Conservation (phyloP, 1,140 invertebrate genomes). For the Nixonia krombeini region DNA sequence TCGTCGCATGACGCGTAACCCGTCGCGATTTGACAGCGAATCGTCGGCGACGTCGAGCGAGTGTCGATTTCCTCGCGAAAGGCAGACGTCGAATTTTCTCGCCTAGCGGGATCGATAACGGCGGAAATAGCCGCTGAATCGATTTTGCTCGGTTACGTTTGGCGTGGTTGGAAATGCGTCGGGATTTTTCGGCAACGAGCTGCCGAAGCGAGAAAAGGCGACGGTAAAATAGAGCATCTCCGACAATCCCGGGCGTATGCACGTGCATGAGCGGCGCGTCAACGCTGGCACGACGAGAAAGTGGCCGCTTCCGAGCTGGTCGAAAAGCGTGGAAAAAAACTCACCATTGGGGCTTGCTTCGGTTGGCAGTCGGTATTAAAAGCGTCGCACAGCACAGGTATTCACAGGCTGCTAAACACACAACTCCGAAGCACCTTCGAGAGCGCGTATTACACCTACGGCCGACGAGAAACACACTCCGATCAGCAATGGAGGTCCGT, state of each 20-base stretch:
- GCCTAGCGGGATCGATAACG: conserved; percentile 36
- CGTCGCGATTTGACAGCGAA: conserved; percentile 5
- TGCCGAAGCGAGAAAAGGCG: background rate
- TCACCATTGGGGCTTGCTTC: background rate
- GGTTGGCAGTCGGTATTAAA: background rate
- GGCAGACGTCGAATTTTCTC: conserved; percentile 26
- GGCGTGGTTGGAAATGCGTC: conserved; percentile 17
- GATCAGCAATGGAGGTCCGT: conserved; percentile 65
- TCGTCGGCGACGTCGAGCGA: background rate
- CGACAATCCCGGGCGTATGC: background rate
- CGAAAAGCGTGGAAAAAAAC: background rate
- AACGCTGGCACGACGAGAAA: background rate
- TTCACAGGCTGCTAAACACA: background rate
- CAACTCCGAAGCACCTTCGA: conserved; percentile 12
- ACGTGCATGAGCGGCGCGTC: conserved; percentile 1
- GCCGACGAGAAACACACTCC: conserved; percentile 63
- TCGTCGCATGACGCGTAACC: conserved; percentile 7
- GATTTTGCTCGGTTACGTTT: conserved; percentile 39
- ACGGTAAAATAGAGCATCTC: background rate
- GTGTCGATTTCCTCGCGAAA: conserved; percentile 1
- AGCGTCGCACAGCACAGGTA: background rate
- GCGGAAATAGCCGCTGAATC: conserved; percentile 47
- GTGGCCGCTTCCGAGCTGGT: background rate
- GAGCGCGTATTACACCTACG: conserved; percentile 19
- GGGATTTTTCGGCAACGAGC: conserved; percentile 4